These are phyloP conservation scores for Scaptomyza reducta DNA, from an alignment of 2,888 invertebrate species.

Conservation along the genomic window DNA sequence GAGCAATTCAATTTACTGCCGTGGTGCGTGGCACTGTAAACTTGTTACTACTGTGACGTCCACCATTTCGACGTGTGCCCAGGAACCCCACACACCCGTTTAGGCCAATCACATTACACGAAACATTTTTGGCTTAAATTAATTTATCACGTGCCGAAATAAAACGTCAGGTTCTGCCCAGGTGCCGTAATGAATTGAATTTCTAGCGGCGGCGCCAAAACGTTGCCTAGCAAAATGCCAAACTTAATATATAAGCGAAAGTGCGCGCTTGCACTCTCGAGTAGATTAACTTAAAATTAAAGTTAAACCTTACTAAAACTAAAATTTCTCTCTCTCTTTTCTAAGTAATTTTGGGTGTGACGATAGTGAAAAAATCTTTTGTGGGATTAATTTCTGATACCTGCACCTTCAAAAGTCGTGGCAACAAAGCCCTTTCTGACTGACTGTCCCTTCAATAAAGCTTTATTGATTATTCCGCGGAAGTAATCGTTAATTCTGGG, in stretches of 20 bases:
- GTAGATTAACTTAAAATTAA: constrained; percentile 26
- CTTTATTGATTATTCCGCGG: not conserved
- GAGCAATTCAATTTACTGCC: constrained; percentile 66
- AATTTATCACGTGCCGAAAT: constrained; percentile 76
- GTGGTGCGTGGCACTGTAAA: constrained; percentile 51
- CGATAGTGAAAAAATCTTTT: too few species aligned
- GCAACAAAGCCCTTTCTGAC: not conserved
- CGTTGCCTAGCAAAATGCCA: constrained; percentile 24
- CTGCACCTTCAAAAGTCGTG: not conserved
- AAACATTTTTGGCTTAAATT: constrained; percentile 60
- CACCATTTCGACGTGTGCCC: constrained; percentile 25
- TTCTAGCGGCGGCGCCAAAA: constrained; percentile 38
- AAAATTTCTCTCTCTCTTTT: not conserved
- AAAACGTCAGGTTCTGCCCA: constrained; percentile 52
- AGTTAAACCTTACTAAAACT: not conserved
- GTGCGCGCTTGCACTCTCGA: constrained; percentile 1
- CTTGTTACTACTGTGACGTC: constrained; percentile 36
- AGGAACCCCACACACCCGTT: not conserved
- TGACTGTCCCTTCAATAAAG: not conserved
- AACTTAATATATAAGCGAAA: constrained; percentile 38
- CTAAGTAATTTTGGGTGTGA: not conserved
- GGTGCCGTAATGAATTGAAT: constrained; percentile 69
- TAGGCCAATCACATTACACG: constrained; percentile 40
- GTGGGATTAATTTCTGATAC: not conserved
- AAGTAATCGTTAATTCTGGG: not conserved